phyloP scores from a whole-genome alignment of 2,888 invertebrate species.

The Ectobius pallidus region DNA sequence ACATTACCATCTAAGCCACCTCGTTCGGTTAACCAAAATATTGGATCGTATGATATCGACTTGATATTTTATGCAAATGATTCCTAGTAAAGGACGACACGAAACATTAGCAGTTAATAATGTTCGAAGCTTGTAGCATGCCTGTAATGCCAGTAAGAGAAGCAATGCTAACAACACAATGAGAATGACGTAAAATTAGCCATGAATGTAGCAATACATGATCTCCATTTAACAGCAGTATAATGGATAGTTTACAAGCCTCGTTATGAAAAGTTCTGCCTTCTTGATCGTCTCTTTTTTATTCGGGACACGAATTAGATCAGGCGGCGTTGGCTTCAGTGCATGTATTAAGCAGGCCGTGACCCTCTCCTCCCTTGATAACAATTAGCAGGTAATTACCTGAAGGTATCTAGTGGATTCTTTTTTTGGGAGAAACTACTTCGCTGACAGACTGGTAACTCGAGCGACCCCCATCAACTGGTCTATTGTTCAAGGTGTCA shows the following conservation, averaged over 20 bases:
- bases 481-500: slow-evolving; percentile 16
- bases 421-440: slow-evolving; percentile 1
- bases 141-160: too few species aligned
- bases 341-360: not conserved
- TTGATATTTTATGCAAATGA: too few species aligned
- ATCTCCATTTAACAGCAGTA: not conserved
- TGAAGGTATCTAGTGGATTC: not conserved
- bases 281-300: not conserved
- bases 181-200: too few species aligned
- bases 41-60: too few species aligned
- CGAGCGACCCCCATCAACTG: slow-evolving; percentile 18
- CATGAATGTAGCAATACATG: too few species aligned
- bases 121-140: too few species aligned
- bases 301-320: slow-evolving; percentile 7
- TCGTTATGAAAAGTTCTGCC: not conserved
- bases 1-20: too few species aligned
- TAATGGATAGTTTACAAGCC: slow-evolving; percentile 2
- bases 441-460: slow-evolving; percentile 10
- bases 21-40: too few species aligned
- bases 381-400: slow-evolving; percentile 22
- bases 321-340: not conserved
- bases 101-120: too few species aligned
- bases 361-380: slow-evolving; percentile 12
- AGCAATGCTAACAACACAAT: too few species aligned
- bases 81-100: too few species aligned